Evolutionary conservation across 1,140 invertebrate genomes (phyloP), one percentile per base, ranked within the genome.

Genomic region (Cydia fagiglandana): DNA sequence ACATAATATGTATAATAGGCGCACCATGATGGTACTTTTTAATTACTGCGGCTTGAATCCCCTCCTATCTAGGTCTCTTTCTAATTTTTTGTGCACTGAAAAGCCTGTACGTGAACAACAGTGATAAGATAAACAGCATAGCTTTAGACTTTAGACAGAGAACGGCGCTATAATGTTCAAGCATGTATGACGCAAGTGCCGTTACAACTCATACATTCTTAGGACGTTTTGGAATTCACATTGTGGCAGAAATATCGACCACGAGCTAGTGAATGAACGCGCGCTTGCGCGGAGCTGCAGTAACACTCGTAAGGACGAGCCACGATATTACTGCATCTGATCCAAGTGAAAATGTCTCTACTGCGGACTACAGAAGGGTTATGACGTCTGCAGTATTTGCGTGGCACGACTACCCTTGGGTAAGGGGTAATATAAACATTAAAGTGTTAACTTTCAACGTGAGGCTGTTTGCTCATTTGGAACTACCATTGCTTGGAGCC

Each of bases 211-310:
- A 61, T 61, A 61, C 56, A 61, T 61, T 12, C 20, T 61, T 24
- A 61, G 3, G 17, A 61, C 56, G 20, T 61, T 61, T 61, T 12
- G 5, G 17, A 61, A 56, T 61, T 61, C 7, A 61, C 17, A 61
- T 10, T 10, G 17, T 61, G 56, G 56, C 10, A 41, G 66, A n/a
- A 70, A 38, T 70, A 70, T 70, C 66, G 66, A 70, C 66, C 66
- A 70, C 66, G 66, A 41, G 28, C 4, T 70, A 38, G 34, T 70
- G 66, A 70, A 70, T 70, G 66, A 70, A 70, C 66, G 66, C 66
- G 30, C 66, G 66, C 66, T 17, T 70, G 66, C 66, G 66, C 66
- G 66, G 66, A 17, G 17, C 66, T 70, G 66, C 66, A 41, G 66
- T 24, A 70, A 3, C 34, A 70, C 66, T 20, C 56, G 56, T 61